Evolutionary conservation across 2,113 vertebrate species (phyloP), one percentile per base, ranked within the genome.

Genomic region (Xyrauchen texanus): DNA sequence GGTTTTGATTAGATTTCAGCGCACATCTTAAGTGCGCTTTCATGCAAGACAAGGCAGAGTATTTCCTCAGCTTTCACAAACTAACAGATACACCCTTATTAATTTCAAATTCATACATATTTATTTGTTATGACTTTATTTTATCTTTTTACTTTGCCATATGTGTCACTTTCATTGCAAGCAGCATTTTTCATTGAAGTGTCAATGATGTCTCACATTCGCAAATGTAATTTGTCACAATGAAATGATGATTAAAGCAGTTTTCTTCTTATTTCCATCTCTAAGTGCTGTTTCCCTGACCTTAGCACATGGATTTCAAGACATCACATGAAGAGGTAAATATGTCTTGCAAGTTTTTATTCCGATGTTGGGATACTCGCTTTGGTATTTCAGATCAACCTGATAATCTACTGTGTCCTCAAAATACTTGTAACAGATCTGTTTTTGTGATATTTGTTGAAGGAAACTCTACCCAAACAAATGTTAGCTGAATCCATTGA

Each of bases 291-390:
- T 90, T 87, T 89, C 86, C 87, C 90, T 88, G 92, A 85, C 86
- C 85, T 88, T 92, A 89, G 91, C 92, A 93, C 92, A 93, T 93
- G 92, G 92, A 93, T 92, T 93, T 93, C 92, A 93, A 93, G 91
- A 92, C 91, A 86, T 90, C 91, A 90, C 93, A 93, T 92, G 91
- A 93, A 93, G 91, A 93, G 91, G 92, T 92, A 45, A 70, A 72
- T 49, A 51, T 16, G 13, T 4, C 51, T 65, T 58, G 11, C 55
- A n/a, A n/a, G 15, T 58, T 58, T 70, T 34, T 42, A 69, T 53
- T 5, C 11, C 42, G 6, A 53, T 70, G 51, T 46, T 8, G 12
- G 7, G 53, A 13, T 3, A 15, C 51, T 5, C 11, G 53, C 53
- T 67, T 49, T 8, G n/a, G 11, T 15, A 13, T 15, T 15, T 53